Base-by-base conservation (phyloP, 2,113 vertebrate genomes). In the Uropsilus gracilis region DNA sequence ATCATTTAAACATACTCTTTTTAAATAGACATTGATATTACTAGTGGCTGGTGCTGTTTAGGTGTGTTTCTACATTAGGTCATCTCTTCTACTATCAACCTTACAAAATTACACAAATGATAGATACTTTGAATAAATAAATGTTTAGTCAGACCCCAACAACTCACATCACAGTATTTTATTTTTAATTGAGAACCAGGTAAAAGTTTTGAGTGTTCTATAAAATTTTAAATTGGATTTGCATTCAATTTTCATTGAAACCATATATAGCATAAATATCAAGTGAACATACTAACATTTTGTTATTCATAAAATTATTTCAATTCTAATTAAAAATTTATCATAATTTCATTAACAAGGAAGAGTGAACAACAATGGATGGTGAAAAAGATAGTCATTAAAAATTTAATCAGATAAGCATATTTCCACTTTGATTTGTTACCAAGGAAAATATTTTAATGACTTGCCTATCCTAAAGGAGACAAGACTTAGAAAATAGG, bases 271-370 rank as follows among this genome's bases (percentile, higher is more conserved):
- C 46, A 57, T 61, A 90, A 34, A 63, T n/a, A 46, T 68, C 20
- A 95, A 80, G 26, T 30, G 76, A 90, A 81, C 5, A 55, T n/a
- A 80, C 37, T 90, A 75, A 84, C 7, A 81, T 90, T 86, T 81
- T 90, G 82, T 28, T 86, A 84, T 53, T 69, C 69, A 72, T 59
- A 26, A 87, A 84, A 90, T 81, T 87, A 53, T 50, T 89, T 73
- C 9, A 86, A 76, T 11, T 39, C 71, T 16, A 80, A 34, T 87
- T 71, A 82, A 92, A 78, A 48, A 5, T 50, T 42, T 82, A 57
- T 69, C 11, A 32, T 66, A 81, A 55, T 28, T 76, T 76, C 39
- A 69, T 10, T 32, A 89, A 30, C 75, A 76, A 24, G 4, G 22
- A 91, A 86, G n/a, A 6, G 2, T 16, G 22, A 44, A 13, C 13